Percentiles rank a stretch among this genome's conserved stretches.
Evolutionary conservation across 2,113 vertebrate species (phyloP).

Genomic region (Podarcis cretensis): DNA sequence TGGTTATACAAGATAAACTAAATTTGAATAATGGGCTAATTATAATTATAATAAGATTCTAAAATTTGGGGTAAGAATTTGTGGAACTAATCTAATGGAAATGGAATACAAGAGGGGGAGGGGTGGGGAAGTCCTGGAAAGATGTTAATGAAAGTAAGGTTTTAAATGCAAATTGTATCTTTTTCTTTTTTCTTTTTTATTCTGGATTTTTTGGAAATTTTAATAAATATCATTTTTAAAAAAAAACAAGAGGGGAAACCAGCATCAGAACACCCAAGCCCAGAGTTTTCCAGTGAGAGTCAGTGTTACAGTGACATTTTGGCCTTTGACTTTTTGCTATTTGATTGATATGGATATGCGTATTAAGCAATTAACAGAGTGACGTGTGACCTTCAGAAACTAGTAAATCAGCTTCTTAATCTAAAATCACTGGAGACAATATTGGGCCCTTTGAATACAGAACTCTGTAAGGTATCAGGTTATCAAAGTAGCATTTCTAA

Average conservation of each 20-base stretch:
- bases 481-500: neutral
- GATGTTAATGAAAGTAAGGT: too few species aligned
- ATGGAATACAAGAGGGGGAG: too few species aligned
- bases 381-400: constrained; percentile 24
- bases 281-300: neutral
- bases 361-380: constrained; percentile 33
- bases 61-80: too few species aligned
- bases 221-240: too few species aligned
- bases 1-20: too few species aligned
- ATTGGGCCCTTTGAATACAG: neutral
- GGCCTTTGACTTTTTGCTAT: constrained; percentile 15
- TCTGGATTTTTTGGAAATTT: too few species aligned
- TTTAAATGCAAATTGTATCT: too few species aligned
- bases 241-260: neutral
- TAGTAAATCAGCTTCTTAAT: constrained; percentile 19
- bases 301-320: constrained; percentile 14
- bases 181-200: too few species aligned
- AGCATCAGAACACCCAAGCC: neutral
- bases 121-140: too few species aligned
- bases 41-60: too few species aligned
- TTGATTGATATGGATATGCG: constrained; percentile 26
- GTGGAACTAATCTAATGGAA: too few species aligned
- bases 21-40: too few species aligned
- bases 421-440: constrained; percentile 11
- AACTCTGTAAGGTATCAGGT: constrained; percentile 2